Evolutionary conservation across 2,113 vertebrate species (phyloP).

Genomic region (Accipiter virgatus): DNA sequence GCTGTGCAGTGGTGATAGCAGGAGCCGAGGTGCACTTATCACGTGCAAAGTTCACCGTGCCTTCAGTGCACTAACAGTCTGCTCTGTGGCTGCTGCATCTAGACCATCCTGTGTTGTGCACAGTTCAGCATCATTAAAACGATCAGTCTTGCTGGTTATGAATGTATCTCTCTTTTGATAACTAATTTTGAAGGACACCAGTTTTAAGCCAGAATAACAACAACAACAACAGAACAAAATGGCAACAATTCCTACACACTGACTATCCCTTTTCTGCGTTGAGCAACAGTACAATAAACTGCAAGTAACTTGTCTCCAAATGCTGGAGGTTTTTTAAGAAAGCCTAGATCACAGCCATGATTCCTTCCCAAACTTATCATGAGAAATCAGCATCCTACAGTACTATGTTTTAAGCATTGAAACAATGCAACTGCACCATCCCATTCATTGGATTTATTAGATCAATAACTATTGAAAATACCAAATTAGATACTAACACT

Average conservation of each 20-base stretch:
- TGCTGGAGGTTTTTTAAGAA: background rate
- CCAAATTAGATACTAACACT: background rate
- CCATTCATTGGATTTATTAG: background rate
- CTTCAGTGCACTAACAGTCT: background rate
- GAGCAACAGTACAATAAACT: background rate
- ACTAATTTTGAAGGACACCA: background rate
- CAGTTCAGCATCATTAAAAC: background rate
- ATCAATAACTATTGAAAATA: background rate
- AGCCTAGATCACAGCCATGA: background rate
- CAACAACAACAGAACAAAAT: background rate
- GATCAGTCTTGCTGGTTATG: background rate
- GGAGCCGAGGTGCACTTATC: background rate
- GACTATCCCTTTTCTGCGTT: background rate
- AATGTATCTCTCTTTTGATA: background rate
- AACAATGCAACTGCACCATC: background rate
- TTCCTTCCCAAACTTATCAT: background rate
- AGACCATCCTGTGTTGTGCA: no score
- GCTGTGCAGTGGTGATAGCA: background rate
- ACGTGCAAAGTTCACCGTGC: rapidly evolving
- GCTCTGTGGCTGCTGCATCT: background rate
- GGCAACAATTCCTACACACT: background rate
- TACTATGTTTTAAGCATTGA: background rate
- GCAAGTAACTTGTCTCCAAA: background rate
- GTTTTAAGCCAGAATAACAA: background rate
- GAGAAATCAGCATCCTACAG: background rate